Evolutionary conservation across 2,797 vertebrate species (phyloP).

Genomic region (Tapirus indicus): DNA sequence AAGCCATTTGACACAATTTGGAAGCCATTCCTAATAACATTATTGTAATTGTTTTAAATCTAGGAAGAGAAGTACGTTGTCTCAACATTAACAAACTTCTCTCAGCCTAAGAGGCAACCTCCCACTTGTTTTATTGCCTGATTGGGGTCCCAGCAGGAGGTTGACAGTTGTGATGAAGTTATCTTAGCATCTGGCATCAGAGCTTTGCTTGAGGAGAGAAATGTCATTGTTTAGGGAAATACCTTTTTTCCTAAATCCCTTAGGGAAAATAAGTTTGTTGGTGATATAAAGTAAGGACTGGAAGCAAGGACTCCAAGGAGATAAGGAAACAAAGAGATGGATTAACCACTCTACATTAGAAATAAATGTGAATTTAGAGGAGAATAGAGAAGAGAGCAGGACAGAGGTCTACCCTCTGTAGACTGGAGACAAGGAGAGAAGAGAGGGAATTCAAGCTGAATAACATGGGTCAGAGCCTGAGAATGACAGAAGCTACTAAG

Average conservation of each 20-base stretch:
- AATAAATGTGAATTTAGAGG: background rate
- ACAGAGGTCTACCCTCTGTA: too few species aligned
- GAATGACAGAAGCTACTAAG: background rate
- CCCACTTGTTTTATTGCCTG: background rate
- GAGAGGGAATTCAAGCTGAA: background rate
- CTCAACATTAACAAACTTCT: background rate
- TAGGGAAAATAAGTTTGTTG: background rate
- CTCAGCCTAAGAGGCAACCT: background rate
- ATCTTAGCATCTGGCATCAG: background rate
- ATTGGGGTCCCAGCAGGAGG: too few species aligned
- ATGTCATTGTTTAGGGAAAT: background rate
- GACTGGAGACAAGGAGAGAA: background rate
- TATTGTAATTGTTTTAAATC: background rate
- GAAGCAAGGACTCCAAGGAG: background rate
- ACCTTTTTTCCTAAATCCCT: background rate
- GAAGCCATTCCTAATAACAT: background rate
- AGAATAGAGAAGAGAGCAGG: background rate
- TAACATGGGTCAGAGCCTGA: accelerated
- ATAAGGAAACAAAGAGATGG: background rate
- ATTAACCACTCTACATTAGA: background rate
- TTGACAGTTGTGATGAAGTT: background rate
- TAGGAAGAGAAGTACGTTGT: background rate
- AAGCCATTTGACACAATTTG: background rate
- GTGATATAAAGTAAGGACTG: background rate
- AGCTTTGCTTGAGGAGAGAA: background rate